Percentiles rank a stretch among this genome's conserved stretches.
Evolutionary conservation across 1,140 invertebrate species (phyloP).

Genomic region (Plectrocnemia conspersa): DNA sequence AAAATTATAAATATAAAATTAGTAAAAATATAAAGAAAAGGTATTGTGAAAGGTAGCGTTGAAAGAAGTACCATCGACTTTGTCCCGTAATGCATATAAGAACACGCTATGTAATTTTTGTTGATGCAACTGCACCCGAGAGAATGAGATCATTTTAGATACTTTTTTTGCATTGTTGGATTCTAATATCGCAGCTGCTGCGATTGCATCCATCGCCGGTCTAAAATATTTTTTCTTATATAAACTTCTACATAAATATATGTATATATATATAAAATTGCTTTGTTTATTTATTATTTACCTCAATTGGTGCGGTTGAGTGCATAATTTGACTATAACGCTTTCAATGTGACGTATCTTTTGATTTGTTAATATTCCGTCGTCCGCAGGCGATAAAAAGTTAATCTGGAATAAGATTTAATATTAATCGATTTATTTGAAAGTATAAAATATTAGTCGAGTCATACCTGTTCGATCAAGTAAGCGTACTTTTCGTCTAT

Average conservation of each 20-base stretch:
- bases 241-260: too few relatives aligned
- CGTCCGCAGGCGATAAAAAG: slow-evolving; percentile 22
- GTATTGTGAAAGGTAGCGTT: too few relatives aligned
- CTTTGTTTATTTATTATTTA: slow-evolving; percentile 9
- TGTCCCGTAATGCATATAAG: slow-evolving; percentile 27
- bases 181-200: slow-evolving; percentile 27
- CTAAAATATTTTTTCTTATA: slow-evolving; percentile 17
- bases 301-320: slow-evolving; percentile 26
- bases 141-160: slow-evolving; percentile 26
- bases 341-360: slow-evolving; percentile 29
- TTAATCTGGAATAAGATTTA: slow-evolving; percentile 20
- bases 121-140: slow-evolving; percentile 19
- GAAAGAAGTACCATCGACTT: slow-evolving; percentile 28
- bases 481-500: slow-evolving; percentile 31
- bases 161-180: slow-evolving; percentile 14
- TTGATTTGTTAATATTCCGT: slow-evolving; percentile 32
- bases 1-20: slow-evolving; percentile 4
- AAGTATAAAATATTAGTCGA: not conserved
- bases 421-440: slow-evolving; percentile 2
- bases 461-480: slow-evolving; percentile 29
- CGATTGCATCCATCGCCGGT: slow-evolving; percentile 26
- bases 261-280: too few relatives aligned
- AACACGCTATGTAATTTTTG: slow-evolving; percentile 25
- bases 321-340: slow-evolving; percentile 21
- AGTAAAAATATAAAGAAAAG: too few relatives aligned